Evolutionary conservation across 2,113 vertebrate genomes (phyloP).

Genomic region (Galemys pyrenaicus): DNA sequence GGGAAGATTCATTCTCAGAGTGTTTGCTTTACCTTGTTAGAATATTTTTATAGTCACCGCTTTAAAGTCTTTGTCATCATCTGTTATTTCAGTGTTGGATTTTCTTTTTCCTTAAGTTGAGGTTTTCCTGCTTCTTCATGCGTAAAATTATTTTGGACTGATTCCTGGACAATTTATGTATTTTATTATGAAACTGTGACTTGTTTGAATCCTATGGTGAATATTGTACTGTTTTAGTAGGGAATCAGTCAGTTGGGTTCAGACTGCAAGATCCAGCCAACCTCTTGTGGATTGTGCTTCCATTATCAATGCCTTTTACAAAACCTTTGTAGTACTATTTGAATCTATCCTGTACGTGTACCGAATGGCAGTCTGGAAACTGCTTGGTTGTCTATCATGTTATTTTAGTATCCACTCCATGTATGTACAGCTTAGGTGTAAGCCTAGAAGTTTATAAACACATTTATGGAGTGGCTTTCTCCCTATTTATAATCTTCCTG

Average conservation of each 20-base stretch:
- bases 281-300: not conserved
- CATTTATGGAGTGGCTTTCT: not conserved
- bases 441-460: not conserved
- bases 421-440: not conserved
- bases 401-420: conserved; percentile 4
- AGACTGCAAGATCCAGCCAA: not conserved
- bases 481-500: not conserved
- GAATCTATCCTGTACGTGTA: not conserved
- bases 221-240: conserved; percentile 18
- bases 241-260: not conserved
- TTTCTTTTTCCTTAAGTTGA: conserved; percentile 35
- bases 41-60: conserved; percentile 19
- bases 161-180: conserved; percentile 28
- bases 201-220: not conserved
- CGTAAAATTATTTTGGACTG: conserved; percentile 45
- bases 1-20: not conserved
- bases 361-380: not conserved
- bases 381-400: not conserved
- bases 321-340: not conserved
- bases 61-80: conserved; percentile 39
- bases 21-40: not conserved
- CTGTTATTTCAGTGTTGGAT: not conserved
- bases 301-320: not conserved
- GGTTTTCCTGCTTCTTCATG: conserved; percentile 10
- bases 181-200: not conserved